Percentiles rank a stretch among this genome's conserved stretches.
phyloP scores from a whole-genome alignment of 2,113 vertebrate species.

The Chaetodon trifascialis region DNA sequence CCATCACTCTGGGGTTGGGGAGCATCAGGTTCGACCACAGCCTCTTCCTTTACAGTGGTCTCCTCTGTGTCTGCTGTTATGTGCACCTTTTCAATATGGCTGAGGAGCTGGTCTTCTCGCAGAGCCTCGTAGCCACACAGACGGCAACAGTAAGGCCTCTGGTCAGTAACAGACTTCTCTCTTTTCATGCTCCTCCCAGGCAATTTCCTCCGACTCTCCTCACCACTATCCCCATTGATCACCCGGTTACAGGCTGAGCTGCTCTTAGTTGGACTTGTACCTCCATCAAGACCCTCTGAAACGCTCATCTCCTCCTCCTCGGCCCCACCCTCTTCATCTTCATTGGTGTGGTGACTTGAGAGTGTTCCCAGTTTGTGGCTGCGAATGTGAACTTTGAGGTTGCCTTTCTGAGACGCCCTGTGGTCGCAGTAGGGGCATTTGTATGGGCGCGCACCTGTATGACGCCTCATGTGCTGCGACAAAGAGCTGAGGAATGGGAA shows the following conservation, averaged over 20 bases:
- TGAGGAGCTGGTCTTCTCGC: conserved; percentile 91
- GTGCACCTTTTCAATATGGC: conserved; percentile 93
- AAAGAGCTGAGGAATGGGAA: conserved; percentile 97
- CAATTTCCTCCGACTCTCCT: conserved; percentile 87
- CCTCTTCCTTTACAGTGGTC: conserved; percentile 80
- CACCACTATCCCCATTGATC: conserved; percentile 83
- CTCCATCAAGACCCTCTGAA: conserved; percentile 89
- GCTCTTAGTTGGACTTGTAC: conserved; percentile 93
- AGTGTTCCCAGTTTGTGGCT: conserved; percentile 93
- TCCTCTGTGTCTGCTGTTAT: conserved; percentile 88
- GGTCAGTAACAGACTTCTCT: conserved; percentile 82
- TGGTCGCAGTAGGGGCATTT: conserved; percentile 97
- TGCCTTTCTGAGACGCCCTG: conserved; percentile 96
- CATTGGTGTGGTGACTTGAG: conserved; percentile 88
- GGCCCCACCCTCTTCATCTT: conserved; percentile 82
- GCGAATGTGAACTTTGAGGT: conserved; percentile 96
- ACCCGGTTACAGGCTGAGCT: conserved; percentile 92
- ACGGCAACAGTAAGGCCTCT: conserved; percentile 90
- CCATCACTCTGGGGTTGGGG: conserved; percentile 83
- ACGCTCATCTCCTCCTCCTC: conserved; percentile 87
- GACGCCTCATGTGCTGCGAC: conserved; percentile 96
- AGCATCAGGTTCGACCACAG: conserved; percentile 71
- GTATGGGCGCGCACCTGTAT: conserved; percentile 96
- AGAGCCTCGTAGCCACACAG: conserved; percentile 89
- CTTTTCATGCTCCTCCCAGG: conserved; percentile 88